These are phyloP conservation scores for Lithophane semibrunnea DNA, from an alignment of 2,888 invertebrate species.

Conservation along the genomic window DNA sequence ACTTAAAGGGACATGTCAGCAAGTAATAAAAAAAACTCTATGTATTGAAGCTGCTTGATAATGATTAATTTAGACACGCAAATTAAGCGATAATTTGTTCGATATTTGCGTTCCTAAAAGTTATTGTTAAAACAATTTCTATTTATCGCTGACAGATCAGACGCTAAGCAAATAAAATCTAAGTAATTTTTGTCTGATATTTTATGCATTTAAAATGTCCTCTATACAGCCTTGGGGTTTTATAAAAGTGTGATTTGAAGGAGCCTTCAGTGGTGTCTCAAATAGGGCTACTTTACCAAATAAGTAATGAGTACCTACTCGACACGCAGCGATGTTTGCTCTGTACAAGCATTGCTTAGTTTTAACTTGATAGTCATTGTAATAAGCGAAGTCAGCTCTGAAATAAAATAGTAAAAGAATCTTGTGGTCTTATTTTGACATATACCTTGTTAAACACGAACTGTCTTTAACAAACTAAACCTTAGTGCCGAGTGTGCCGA, in stretches of 20 bases:
- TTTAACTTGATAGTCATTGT: slow-evolving; percentile 80
- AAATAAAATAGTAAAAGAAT: slow-evolving; percentile 71
- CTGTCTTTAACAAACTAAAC: neutral
- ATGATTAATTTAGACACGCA: neutral
- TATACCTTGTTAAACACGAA: neutral
- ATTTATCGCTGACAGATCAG: neutral
- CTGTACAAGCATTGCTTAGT: slow-evolving; percentile 69
- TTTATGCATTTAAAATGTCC: neutral
- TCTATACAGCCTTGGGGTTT: slow-evolving; percentile 26
- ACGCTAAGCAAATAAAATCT: neutral
- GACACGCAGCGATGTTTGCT: slow-evolving; percentile 65
- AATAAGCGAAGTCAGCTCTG: slow-evolving; percentile 77
- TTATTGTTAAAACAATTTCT: neutral
- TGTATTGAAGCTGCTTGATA: neutral
- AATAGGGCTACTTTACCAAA: slow-evolving; percentile 86
- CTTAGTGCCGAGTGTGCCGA: neutral
- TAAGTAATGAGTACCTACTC: slow-evolving; percentile 75
- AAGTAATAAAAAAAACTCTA: neutral
- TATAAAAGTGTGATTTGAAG: slow-evolving; percentile 35
- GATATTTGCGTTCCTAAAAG: slow-evolving; percentile 13
- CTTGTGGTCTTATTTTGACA: slow-evolving; percentile 34
- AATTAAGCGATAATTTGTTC: neutral
- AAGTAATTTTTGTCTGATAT: slow-evolving; percentile 7
- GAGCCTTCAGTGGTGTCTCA: slow-evolving; percentile 53
- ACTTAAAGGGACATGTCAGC: slow-evolving; percentile 7